Base-by-base conservation (phyloP, 2,113 vertebrate species). In the Glareola pratincola region DNA sequence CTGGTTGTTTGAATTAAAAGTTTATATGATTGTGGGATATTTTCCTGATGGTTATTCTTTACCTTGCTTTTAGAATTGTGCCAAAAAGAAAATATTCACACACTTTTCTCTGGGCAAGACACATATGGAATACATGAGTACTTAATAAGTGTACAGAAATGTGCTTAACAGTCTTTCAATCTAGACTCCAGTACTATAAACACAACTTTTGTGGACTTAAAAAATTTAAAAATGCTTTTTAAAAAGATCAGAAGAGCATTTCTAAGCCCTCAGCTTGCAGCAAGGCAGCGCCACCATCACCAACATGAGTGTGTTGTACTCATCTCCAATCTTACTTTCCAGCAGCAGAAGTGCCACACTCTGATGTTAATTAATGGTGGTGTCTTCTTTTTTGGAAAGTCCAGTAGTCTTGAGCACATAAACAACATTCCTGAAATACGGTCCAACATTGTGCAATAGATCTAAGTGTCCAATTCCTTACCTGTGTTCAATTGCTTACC, bases 221-320 rank as follows among this genome's bases (percentile, higher is more conserved):
- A 47, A 1, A 5, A 43, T 51, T 30, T 1, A 50, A 54, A 62
- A 47, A 14, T 16, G 3, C 57, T 9, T 37, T 56, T 47, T 43
- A 37, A 62, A 62, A 30, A 26, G 7, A 6, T 2, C 2, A 20
- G 6, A 37, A 68, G 17, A 66, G 30, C 11, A 53, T 62, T 90
- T 74, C 9, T 39, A 78, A 71, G 18, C 11, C 47, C 47, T 16
- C 23, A 32, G 5, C 62, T 48, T 41, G 34, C 17, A 85, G 17
- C 12, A 78, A 57, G 10, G 13, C 51, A 82, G 20, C 5, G 27
- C 9, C 23, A 60, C 32, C 16, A 24, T 36, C 9, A 12, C 11
- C 34, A 54, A 4, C 12, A 75, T 0, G 1, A 36, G 5, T n/a
- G 12, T 14, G 9, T 32, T n/a, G 17, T 43, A 56, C 6, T 66